phyloP scores from a whole-genome alignment of 2,797 vertebrate genomes.

The Lacerta bilineata region DNA sequence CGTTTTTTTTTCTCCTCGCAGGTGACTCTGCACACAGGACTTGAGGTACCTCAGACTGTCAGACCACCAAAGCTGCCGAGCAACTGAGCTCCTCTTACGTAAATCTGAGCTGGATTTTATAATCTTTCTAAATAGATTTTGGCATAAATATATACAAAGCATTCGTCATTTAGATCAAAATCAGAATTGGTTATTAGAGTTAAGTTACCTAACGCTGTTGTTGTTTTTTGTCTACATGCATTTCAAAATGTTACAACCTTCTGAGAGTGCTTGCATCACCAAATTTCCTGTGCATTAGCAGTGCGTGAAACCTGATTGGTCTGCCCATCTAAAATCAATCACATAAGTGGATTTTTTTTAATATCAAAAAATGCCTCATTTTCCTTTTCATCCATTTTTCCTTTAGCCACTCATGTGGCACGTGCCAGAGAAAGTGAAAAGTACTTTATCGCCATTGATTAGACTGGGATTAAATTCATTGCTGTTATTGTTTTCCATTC shows the following conservation, averaged over 20 bases:
- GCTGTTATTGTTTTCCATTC: neutral
- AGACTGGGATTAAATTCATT: neutral
- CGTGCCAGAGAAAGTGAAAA: neutral
- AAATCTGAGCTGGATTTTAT: slow-evolving; percentile 62
- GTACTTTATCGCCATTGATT: neutral
- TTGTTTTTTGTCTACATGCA: slow-evolving; percentile 33
- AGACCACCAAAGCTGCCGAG: slow-evolving; percentile 79
- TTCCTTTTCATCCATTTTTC: slow-evolving; percentile 19
- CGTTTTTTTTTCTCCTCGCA: slow-evolving; percentile 73
- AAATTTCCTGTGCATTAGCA: slow-evolving; percentile 35
- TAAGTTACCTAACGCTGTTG: neutral
- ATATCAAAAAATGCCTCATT: neutral
- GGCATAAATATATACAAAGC: slow-evolving; percentile 42
- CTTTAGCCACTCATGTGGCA: neutral
- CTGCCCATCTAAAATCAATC: slow-evolving; percentile 1
- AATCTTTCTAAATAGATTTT: slow-evolving; percentile 51
- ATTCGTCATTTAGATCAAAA: slow-evolving; percentile 12
- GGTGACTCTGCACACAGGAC: slow-evolving; percentile 94
- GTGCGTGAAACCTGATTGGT: neutral
- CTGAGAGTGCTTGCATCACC: slow-evolving; percentile 46
- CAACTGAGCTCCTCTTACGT: slow-evolving; percentile 61
- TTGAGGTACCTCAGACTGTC: slow-evolving; percentile 91
- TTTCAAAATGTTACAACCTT: slow-evolving; percentile 50
- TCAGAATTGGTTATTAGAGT: slow-evolving; percentile 49
- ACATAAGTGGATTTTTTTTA: neutral